Base-by-base conservation (phyloP, 2,113 vertebrate species). In the Oceanodroma tethys region DNA sequence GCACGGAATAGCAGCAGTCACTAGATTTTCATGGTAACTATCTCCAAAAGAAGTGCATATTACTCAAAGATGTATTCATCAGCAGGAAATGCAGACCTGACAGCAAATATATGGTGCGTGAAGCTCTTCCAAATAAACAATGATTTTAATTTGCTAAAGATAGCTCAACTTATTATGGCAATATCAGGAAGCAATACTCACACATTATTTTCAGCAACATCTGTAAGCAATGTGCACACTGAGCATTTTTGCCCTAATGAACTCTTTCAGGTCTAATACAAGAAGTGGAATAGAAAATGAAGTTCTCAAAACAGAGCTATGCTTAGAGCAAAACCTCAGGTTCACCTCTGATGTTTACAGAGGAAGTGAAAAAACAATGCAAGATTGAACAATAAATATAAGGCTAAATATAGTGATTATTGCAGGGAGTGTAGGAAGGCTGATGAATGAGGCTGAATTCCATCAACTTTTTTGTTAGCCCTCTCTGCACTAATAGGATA, bases 61-160 rank as follows among this genome's bases (percentile, higher is more conserved):
- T 84, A 81, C 56, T 81, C 55, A 73, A 83, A 83, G 72, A 90
- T 81, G 12, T 42, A 60, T 86, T 83, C 42, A 90, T 62, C 81
- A 67, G 73, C 83, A 94, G 73, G 76, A 97, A 95, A 78, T 50
- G 59, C 67, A 95, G 68, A 81, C 65, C 91, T 89, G 68, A 84
- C 59, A 93, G 73, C 52, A 86, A 93, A 89, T 75, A 67, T 4
- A 79, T 40, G 19, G 36, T 84, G 47, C 43, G 34, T 68, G 68
- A 76, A 93, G 52, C 23, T 87, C 84, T 89, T 70, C 12, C 50
- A 94, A 84, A 84, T 66, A 83, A 92, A 72, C 62, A 88, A 76
- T 72, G 2, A 76, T 78, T 86, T 90, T 86, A 86, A 81, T 96
- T 95, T 96, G 68, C 84, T 81, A 45, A 75, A 96, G 70, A 93